Percentiles rank a stretch among this genome's conserved stretches.
phyloP scores from a whole-genome alignment of 2,888 invertebrate genomes.

The Escarpia spicata region DNA sequence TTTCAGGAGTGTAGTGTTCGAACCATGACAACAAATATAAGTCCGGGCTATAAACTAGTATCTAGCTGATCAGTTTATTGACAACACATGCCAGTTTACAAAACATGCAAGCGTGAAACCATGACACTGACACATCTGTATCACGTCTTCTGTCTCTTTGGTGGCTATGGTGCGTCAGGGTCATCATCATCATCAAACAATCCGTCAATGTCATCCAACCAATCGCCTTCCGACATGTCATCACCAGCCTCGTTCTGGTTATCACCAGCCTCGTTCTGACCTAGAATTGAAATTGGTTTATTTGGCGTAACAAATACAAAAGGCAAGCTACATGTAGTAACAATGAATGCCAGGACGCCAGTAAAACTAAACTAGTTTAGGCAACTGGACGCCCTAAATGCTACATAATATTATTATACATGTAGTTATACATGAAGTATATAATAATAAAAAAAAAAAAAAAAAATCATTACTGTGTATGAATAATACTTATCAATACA shows the following conservation, averaged over 20 bases:
- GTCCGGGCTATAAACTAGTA: background rate
- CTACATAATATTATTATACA: too few species aligned
- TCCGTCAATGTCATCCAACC: background rate
- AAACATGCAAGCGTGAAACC: background rate
- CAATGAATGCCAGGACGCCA: too few species aligned
- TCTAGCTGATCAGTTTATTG: background rate
- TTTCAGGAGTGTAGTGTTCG: background rate
- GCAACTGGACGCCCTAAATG: too few species aligned
- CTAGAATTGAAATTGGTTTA: too few species aligned
- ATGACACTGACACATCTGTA: background rate
- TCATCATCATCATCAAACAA: constrained; percentile 3
- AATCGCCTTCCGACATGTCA: background rate
- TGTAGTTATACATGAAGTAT: too few species aligned
- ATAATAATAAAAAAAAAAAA: too few species aligned
- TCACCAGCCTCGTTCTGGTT: background rate
- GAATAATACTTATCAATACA: too few species aligned
- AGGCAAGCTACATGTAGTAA: too few species aligned
- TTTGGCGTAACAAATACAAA: too few species aligned
- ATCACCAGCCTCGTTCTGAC: background rate
- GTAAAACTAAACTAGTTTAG: too few species aligned
- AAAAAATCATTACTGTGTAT: too few species aligned
- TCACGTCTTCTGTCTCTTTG: background rate
- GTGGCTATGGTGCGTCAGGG: background rate
- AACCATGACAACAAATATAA: background rate
- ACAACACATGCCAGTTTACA: background rate